phyloP scores from a whole-genome alignment of 2,797 vertebrate genomes.

The Sphaeramia orbicularis region DNA sequence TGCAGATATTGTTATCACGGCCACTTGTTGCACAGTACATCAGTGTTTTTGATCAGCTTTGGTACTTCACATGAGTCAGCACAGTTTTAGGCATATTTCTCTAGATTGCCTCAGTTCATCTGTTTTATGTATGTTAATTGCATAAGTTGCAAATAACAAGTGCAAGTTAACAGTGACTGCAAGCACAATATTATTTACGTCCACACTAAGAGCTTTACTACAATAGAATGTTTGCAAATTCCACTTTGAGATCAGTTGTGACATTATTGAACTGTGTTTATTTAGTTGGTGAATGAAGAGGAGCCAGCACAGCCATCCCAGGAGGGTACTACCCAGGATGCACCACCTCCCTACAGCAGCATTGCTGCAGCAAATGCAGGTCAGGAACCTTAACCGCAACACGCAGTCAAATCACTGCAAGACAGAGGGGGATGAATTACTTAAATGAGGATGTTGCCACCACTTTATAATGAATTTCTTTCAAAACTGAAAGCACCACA shows the following conservation, averaged over 20 bases:
- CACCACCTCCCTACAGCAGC: slow-evolving; percentile 96
- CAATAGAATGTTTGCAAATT: background rate
- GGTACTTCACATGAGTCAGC: background rate
- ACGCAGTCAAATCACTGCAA: background rate
- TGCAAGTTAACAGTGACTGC: too few relatives aligned
- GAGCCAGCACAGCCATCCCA: slow-evolving; percentile 85
- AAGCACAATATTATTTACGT: too few relatives aligned
- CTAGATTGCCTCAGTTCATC: background rate
- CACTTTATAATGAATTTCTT: background rate
- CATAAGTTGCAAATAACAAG: background rate
- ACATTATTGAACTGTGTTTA: slow-evolving; percentile 31
- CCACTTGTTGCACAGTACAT: slow-evolving; percentile 42
- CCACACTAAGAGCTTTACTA: background rate
- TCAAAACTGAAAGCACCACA: background rate
- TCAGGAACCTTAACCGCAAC: slow-evolving; percentile 53
- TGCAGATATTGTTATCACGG: background rate
- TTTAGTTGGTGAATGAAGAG: slow-evolving; percentile 95
- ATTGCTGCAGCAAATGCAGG: slow-evolving; percentile 90
- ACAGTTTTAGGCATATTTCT: background rate
- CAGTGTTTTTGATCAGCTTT: background rate
- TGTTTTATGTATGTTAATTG: background rate
- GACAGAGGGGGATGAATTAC: background rate
- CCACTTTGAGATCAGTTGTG: background rate
- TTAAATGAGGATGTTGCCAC: background rate
- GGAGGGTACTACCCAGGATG: slow-evolving; percentile 81